Conservation (phyloP, 2,797 vertebrate species). For the Apogon hyalosoma region DNA sequence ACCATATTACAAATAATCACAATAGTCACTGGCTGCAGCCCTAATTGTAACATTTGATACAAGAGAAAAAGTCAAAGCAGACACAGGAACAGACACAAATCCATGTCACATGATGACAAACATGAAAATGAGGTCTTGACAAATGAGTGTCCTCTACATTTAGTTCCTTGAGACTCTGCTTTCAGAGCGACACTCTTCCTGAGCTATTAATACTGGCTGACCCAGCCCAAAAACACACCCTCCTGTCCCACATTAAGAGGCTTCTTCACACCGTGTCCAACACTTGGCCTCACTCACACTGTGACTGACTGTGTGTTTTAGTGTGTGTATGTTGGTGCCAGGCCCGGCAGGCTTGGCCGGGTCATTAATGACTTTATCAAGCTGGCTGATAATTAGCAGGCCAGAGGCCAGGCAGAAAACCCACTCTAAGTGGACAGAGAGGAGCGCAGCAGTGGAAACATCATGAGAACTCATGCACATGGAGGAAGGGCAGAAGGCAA, state of each 20-base stretch:
- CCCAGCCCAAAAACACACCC: conserved; percentile 60
- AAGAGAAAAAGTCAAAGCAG: not conserved
- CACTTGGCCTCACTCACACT: conserved; percentile 21
- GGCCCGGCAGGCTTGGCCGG: conserved; percentile 66
- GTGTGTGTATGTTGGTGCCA: conserved; percentile 49
- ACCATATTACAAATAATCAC: no score
- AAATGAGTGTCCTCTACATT: not conserved
- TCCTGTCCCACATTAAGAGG: conserved; percentile 59
- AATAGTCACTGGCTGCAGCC: no score
- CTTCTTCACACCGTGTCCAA: conserved; percentile 27
- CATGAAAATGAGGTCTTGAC: not conserved
- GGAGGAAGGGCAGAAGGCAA: conserved; percentile 25
- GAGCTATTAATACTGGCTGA: conserved; percentile 68
- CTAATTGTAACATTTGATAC: not conserved
- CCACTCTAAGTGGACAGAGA: conserved; percentile 41
- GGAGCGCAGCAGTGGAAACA: conserved; percentile 30
- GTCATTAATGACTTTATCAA: conserved; percentile 77
- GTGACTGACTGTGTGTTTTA: conserved; percentile 20
- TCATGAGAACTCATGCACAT: conserved; percentile 17
- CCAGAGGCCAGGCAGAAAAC: conserved; percentile 58
- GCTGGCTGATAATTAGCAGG: conserved; percentile 77
- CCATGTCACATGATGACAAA: not conserved
- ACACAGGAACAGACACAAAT: not conserved
- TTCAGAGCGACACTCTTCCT: conserved; percentile 56
- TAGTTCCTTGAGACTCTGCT: conserved; percentile 31